These are phyloP conservation scores for Cyclina sinensis DNA, from an alignment of 1,140 invertebrate genomes.

Conservation along the genomic window DNA sequence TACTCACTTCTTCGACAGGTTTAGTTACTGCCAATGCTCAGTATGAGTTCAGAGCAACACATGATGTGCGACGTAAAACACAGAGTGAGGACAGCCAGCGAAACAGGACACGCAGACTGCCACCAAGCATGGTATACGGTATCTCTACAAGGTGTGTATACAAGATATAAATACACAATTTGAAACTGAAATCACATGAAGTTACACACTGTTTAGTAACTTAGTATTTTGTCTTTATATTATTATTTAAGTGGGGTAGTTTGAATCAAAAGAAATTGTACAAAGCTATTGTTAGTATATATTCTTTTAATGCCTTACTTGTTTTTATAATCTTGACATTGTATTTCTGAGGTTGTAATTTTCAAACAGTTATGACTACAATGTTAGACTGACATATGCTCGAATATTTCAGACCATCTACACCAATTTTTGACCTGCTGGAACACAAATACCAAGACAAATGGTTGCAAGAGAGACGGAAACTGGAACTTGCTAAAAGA, in stretches of 20 bases:
- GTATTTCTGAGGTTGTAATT: too few relatives aligned
- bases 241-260: too few relatives aligned
- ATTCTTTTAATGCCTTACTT: too few relatives aligned
- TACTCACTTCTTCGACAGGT: conserved; percentile 69
- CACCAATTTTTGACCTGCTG: conserved; percentile 85
- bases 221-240: too few relatives aligned
- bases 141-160: conserved; percentile 84
- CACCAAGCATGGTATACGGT: conserved; percentile 83
- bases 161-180: too few relatives aligned
- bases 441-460: conserved; percentile 86
- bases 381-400: too few relatives aligned
- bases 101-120: conserved; percentile 75
- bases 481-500: conserved; percentile 72
- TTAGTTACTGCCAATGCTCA: conserved; percentile 82
- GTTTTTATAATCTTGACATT: too few relatives aligned
- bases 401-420: conserved; percentile 83
- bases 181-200: too few relatives aligned
- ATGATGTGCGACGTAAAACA: conserved; percentile 81
- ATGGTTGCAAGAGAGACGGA: conserved; percentile 80
- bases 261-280: too few relatives aligned
- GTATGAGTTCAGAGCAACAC: conserved; percentile 82
- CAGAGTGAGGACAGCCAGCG: conserved; percentile 74
- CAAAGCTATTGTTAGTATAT: too few relatives aligned
- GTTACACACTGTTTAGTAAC: too few relatives aligned
- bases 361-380: too few relatives aligned